phyloP scores from a whole-genome alignment of 1,140 invertebrate species.

The Grapholita molesta region DNA sequence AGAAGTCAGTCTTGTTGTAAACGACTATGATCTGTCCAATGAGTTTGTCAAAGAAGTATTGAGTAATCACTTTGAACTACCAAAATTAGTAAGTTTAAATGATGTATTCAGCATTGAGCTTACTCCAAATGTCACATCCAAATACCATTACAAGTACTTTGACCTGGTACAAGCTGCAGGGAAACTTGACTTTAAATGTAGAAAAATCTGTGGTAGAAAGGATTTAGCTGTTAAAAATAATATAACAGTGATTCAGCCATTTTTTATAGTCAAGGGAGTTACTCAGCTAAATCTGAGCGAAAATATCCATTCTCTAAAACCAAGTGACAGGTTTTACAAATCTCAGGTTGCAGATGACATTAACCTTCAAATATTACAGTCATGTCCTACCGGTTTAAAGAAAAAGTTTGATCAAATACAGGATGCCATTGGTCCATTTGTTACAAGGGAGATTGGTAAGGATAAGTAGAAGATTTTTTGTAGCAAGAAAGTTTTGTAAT shows the following conservation, averaged over 20 bases:
- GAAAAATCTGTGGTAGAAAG: slow-evolving; percentile 34
- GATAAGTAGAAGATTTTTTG: no score
- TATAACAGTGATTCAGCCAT: slow-evolving; percentile 45
- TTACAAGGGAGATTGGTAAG: slow-evolving; percentile 69
- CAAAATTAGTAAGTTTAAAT: slow-evolving; percentile 62
- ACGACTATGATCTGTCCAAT: slow-evolving; percentile 65
- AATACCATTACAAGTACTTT: slow-evolving; percentile 70
- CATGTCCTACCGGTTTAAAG: slow-evolving; percentile 63
- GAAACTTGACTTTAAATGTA: slow-evolving; percentile 70
- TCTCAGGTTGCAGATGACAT: slow-evolving; percentile 19
- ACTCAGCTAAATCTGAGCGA: slow-evolving; percentile 69
- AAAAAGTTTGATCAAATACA: slow-evolving; percentile 65
- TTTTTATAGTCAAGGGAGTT: slow-evolving; percentile 67
- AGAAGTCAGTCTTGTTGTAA: slow-evolving; percentile 58
- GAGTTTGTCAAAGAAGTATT: slow-evolving; percentile 69
- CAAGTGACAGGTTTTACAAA: slow-evolving; percentile 53
- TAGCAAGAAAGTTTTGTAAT: no score
- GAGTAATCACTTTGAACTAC: slow-evolving; percentile 67
- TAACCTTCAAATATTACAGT: slow-evolving; percentile 28
- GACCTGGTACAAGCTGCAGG: slow-evolving; percentile 55
- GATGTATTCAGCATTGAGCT: slow-evolving; percentile 69
- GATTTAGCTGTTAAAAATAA: slow-evolving; percentile 16
- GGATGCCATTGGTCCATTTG: slow-evolving; percentile 63
- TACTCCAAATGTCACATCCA: slow-evolving; percentile 50
- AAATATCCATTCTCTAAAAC: slow-evolving; percentile 60